phyloP scores from a whole-genome alignment of 2,888 invertebrate species.

The Diaperis boleti region DNA sequence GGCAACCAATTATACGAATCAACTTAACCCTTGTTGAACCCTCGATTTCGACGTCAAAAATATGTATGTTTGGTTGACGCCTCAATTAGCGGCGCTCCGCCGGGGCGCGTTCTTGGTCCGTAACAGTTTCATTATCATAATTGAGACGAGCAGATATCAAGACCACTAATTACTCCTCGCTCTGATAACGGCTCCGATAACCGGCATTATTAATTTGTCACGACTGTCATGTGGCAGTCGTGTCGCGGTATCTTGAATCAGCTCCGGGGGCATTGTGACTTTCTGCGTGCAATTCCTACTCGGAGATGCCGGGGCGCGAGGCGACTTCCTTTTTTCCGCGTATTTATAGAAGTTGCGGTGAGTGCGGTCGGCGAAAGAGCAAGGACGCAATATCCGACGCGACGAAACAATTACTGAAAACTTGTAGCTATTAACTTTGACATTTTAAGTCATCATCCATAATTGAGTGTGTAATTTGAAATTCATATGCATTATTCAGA shows the following conservation, averaged over 20 bases:
- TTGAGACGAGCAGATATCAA: constrained; percentile 50
- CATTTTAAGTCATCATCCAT: constrained; percentile 2
- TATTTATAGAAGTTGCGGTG: too few relatives aligned
- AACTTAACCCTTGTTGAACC: too few relatives aligned
- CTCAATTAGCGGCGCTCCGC: constrained; percentile 31
- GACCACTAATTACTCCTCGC: constrained; percentile 52
- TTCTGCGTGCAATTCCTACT: too few relatives aligned
- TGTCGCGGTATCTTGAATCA: constrained; percentile 52
- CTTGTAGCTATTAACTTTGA: background rate
- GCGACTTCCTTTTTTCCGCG: too few relatives aligned
- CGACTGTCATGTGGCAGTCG: constrained; percentile 55
- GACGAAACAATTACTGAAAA: constrained; percentile 3
- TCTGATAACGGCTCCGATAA: constrained; percentile 54
- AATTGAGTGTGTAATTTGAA: constrained; percentile 3
- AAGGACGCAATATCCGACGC: background rate
- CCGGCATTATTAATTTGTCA: constrained; percentile 57
- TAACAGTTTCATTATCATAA: constrained; percentile 47
- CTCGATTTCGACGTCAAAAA: too few relatives aligned
- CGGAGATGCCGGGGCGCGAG: too few relatives aligned
- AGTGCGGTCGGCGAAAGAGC: background rate
- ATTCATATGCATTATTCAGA: background rate
- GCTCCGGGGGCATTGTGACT: constrained; percentile 20
- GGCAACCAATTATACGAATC: too few relatives aligned
- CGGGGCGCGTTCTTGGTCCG: constrained; percentile 33
- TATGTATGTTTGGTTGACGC: too few relatives aligned